These are phyloP conservation scores for Heteronetta atricapilla DNA, from an alignment of 2,113 vertebrate genomes.

Conservation along the genomic window DNA sequence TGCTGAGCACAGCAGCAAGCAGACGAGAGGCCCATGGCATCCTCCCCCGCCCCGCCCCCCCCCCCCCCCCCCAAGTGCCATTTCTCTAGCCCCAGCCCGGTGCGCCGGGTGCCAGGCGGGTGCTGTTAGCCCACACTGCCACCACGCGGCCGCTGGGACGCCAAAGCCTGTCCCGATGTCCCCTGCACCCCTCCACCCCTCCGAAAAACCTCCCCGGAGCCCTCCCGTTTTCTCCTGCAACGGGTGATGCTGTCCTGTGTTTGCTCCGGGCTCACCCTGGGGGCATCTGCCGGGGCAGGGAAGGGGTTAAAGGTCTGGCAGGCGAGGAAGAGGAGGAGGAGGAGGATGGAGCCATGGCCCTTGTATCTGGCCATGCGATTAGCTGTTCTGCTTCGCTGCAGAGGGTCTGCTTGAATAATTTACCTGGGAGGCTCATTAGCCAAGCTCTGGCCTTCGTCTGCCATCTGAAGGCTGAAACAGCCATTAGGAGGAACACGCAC, in stretches of 20 bases:
- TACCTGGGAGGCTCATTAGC: conserved; percentile 46
- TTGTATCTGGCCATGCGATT: neutral
- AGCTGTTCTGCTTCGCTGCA: neutral
- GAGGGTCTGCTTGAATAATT: conserved; percentile 57
- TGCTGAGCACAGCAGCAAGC: neutral
- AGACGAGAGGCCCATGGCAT: rapidly evolving
- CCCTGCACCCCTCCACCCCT: neutral
- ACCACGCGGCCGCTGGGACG: conserved; percentile 10
- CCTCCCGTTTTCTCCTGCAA: rapidly evolving
- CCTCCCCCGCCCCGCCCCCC: neutral
- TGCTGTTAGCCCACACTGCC: conserved; percentile 50
- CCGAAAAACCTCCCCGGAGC: neutral
- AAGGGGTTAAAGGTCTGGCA: neutral
- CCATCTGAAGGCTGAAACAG: conserved; percentile 56
- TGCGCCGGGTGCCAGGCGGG: neutral
- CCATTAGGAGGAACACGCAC: neutral
- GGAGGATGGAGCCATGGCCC: neutral
- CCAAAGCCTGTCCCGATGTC: neutral
- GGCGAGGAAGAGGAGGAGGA: neutral
- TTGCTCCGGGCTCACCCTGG: rapidly evolving
- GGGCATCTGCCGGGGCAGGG: neutral
- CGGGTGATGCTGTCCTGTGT: rapidly evolving
- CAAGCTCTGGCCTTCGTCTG: conserved; percentile 63
- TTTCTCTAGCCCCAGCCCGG: neutral
- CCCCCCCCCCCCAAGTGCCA: rapidly evolving